A percentile compares a stretch with the other conserved stretches of the same genome.
These are phyloP conservation scores for Emydura subglobosa DNA, from an alignment of 2,113 vertebrate genomes.

Conservation along the genomic window DNA sequence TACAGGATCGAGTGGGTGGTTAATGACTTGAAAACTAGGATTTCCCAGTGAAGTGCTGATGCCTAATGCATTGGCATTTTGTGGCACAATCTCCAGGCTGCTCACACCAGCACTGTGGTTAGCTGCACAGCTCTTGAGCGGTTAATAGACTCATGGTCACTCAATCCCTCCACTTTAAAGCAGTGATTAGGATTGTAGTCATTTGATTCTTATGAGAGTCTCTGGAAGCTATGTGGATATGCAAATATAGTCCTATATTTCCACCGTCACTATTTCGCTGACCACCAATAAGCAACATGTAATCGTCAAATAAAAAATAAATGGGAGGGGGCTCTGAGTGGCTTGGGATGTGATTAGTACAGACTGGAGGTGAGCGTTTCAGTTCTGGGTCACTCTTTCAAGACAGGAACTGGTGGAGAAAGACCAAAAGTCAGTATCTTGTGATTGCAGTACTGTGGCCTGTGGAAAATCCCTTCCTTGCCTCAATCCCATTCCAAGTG, in stretches of 20 bases:
- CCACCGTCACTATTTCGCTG: conserved; percentile 22
- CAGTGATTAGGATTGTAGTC: not conserved
- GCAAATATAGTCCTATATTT: conserved; percentile 40
- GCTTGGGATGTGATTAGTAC: conserved; percentile 34
- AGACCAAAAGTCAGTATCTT: conserved; percentile 39
- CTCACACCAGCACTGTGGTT: not conserved
- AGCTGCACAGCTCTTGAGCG: conserved; percentile 14
- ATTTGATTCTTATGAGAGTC: conserved; percentile 38
- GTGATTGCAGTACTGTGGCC: not conserved
- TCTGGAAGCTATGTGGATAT: conserved; percentile 13
- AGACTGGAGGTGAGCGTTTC: conserved; percentile 12
- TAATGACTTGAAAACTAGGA: conserved; percentile 41
- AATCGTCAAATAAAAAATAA: conserved; percentile 48
- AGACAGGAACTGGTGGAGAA: conserved; percentile 43
- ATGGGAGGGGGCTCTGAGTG: conserved; percentile 11
- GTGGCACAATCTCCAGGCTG: not conserved
- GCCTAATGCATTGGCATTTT: conserved; percentile 24
- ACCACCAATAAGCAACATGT: conserved; percentile 36
- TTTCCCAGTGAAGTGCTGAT: conserved; percentile 46
- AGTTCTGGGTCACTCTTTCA: conserved; percentile 11
- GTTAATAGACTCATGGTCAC: conserved; percentile 11
- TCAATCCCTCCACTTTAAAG: not conserved
- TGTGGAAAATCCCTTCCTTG: conserved; percentile 32
- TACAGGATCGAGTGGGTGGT: conserved; percentile 38
- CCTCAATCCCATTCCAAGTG: conserved; percentile 37